These are phyloP conservation scores for Orchesellides sinensis DNA, from an alignment of 2,888 invertebrate genomes.

Conservation along the genomic window DNA sequence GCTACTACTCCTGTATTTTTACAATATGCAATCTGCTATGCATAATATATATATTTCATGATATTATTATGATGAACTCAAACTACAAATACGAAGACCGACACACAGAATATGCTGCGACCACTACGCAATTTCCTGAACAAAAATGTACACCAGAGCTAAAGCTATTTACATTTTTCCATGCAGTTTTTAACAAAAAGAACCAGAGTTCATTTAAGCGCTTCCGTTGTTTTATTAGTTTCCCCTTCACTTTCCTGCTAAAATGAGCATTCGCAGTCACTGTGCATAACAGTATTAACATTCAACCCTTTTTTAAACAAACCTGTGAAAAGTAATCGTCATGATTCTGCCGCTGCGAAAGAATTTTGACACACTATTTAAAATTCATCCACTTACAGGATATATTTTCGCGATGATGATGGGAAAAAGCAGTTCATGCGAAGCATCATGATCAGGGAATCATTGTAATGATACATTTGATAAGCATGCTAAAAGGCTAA, in stretches of 20 bases:
- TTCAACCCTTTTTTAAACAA: no score
- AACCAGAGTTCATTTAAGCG: slow-evolving; percentile 25
- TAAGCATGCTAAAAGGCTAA: background rate
- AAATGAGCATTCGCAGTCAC: background rate
- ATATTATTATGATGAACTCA: no score
- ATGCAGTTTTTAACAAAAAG: background rate
- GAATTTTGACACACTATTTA: slow-evolving; percentile 19
- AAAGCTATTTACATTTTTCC: slow-evolving; percentile 27
- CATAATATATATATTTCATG: no score
- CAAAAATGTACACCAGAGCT: slow-evolving; percentile 28
- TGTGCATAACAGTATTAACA: background rate
- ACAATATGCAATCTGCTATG: no score
- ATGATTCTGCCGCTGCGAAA: no score
- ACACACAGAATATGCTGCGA: slow-evolving; percentile 11
- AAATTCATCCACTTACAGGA: slow-evolving; percentile 9
- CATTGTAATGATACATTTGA: background rate
- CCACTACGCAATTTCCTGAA: slow-evolving; percentile 58
- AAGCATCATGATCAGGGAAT: slow-evolving; percentile 17
- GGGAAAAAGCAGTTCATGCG: slow-evolving; percentile 30
- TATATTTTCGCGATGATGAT: slow-evolving; percentile 1
- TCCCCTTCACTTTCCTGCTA: background rate
- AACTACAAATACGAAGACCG: slow-evolving; percentile 15
- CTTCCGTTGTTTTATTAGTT: slow-evolving; percentile 50
- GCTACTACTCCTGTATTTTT: no score
- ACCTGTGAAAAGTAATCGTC: no score